phyloP scores from a whole-genome alignment of 1,140 invertebrate species.

The Adelges cooleyi region DNA sequence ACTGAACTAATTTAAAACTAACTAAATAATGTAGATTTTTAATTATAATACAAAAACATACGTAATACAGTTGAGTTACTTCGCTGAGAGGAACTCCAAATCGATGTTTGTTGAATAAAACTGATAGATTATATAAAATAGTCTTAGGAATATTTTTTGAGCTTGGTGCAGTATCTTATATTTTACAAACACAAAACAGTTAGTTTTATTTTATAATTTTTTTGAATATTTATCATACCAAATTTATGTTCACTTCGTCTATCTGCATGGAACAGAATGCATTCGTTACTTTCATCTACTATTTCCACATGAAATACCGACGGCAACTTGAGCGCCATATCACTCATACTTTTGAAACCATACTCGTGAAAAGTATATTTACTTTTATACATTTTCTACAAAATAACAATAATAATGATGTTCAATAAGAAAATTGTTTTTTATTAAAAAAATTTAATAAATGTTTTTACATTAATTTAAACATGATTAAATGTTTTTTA shows the following conservation, averaged over 20 bases:
- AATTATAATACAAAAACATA: too few species aligned
- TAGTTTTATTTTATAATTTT: too few species aligned
- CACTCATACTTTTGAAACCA: conserved; percentile 13
- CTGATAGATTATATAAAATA: background rate
- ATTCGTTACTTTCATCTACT: background rate
- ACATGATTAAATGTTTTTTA: too few species aligned
- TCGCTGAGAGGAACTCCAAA: background rate
- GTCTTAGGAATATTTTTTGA: conserved; percentile 15
- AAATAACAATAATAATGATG: background rate
- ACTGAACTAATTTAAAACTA: background rate
- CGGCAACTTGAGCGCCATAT: conserved; percentile 9
- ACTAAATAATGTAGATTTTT: too few species aligned
- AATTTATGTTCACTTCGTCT: background rate
- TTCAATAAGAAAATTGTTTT: background rate
- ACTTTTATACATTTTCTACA: background rate
- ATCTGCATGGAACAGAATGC: background rate
- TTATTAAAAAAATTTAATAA: background rate
- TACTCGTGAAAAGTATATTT: background rate
- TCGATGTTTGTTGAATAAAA: background rate
- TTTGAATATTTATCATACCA: too few species aligned
- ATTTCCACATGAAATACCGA: conserved; percentile 7
- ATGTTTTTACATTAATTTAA: too few species aligned
- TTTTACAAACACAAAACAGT: background rate
- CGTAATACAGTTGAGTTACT: background rate
- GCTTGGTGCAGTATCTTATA: background rate